These are phyloP conservation scores for Nasonia longicornis DNA, from an alignment of 1,140 invertebrate genomes.

Conservation along the genomic window DNA sequence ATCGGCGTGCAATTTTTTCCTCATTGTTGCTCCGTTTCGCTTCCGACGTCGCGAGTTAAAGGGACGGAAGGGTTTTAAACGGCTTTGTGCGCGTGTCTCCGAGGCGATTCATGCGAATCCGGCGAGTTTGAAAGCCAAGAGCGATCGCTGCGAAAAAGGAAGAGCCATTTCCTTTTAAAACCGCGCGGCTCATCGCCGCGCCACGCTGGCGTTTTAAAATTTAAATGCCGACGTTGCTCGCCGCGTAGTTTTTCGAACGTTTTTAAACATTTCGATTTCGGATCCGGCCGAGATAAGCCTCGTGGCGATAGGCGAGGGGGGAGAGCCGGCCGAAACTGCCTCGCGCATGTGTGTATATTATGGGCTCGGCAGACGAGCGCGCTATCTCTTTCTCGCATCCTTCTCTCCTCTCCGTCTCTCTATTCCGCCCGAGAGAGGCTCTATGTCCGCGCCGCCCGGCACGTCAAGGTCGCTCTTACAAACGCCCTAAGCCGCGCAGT, in stretches of 20 bases:
- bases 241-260: not conserved
- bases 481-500: constrained; percentile 39
- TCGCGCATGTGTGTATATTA: constrained; percentile 7
- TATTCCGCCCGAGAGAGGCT: constrained; percentile 11
- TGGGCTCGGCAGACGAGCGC: not conserved
- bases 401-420: constrained; percentile 38
- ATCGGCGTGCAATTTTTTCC: not conserved
- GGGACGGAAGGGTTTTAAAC: not conserved
- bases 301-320: not conserved
- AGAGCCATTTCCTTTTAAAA: constrained; percentile 7
- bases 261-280: constrained; percentile 23
- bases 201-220: not conserved
- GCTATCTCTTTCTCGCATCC: constrained; percentile 35
- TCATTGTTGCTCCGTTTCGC: not conserved
- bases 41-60: not conserved
- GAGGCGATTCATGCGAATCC: not conserved
- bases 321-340: not conserved
- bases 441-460: constrained; percentile 42
- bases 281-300: constrained; percentile 27
- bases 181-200: not conserved
- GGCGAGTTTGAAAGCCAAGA: no score
- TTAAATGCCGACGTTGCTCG: not conserved
- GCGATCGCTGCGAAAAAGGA: no score
- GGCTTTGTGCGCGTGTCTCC: not conserved
- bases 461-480: constrained; percentile 58